Conservation (phyloP, 2,888 invertebrate species). For the Spisula solida region DNA sequence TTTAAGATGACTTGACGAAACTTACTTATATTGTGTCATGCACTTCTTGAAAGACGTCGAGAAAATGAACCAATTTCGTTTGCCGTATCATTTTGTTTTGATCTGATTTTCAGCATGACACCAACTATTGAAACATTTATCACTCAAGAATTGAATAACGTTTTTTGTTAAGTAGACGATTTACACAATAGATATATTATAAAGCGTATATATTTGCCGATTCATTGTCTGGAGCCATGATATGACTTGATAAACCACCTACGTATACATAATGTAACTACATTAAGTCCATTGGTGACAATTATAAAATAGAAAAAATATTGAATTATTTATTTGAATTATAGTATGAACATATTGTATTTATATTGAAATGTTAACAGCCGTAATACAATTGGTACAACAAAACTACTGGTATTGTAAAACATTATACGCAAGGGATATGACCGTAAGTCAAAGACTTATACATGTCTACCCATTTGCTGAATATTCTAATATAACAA, state of each 20-base stretch:
- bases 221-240: background rate
- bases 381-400: too few relatives aligned
- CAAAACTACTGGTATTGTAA: too few relatives aligned
- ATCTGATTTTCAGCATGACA: background rate
- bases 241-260: background rate
- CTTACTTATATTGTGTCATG: constrained; percentile 4
- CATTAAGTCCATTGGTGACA: too few relatives aligned
- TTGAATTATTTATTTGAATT: too few relatives aligned
- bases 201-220: background rate
- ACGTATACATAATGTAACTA: too few relatives aligned
- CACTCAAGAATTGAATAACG: background rate
- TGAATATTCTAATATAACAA: too few relatives aligned
- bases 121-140: background rate
- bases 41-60: background rate
- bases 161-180: background rate
- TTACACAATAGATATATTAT: background rate
- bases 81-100: background rate
- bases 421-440: too few relatives aligned
- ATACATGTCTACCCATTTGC: too few relatives aligned
- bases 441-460: too few relatives aligned
- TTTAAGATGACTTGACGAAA: constrained; percentile 6
- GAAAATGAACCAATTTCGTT: background rate
- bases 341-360: too few relatives aligned
- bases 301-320: too few relatives aligned
- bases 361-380: too few relatives aligned